phyloP scores from a whole-genome alignment of 2,888 invertebrate species.

The Antheraea assamensis region DNA sequence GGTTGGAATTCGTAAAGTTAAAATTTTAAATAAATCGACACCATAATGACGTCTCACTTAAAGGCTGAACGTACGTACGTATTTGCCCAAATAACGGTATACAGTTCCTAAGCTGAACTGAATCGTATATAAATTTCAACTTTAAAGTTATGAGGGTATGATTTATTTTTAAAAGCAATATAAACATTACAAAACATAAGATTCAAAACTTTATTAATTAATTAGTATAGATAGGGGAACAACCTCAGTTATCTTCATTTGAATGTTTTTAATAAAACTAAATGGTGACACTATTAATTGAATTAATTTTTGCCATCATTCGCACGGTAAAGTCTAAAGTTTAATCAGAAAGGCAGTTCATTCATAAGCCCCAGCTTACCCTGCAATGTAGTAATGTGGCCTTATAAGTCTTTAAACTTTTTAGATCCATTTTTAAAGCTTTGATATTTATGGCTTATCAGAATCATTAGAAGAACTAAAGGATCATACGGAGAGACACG shows the following conservation, averaged over 20 bases:
- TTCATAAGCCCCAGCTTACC: slow-evolving; percentile 12
- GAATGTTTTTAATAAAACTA: background rate
- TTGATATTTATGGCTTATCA: too few species aligned
- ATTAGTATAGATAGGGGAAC: slow-evolving; percentile 19
- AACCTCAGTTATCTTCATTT: background rate
- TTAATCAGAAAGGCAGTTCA: slow-evolving; percentile 24
- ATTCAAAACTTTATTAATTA: background rate
- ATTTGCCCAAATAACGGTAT: slow-evolving; percentile 46
- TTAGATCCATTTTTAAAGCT: too few species aligned
- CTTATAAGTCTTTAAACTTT: too few species aligned
- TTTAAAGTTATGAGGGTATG: background rate
- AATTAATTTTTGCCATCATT: background rate
- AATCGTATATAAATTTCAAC: slow-evolving; percentile 9
- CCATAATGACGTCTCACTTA: slow-evolving; percentile 49
- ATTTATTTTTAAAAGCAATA: background rate
- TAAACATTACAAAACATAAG: background rate
- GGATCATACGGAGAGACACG: too few species aligned
- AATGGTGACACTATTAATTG: background rate
- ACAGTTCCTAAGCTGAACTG: slow-evolving; percentile 36
- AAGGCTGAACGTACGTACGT: slow-evolving; percentile 46
- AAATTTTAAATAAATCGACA: slow-evolving; percentile 47
- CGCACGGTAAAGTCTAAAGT: background rate
- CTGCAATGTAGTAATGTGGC: too few species aligned
- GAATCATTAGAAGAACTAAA: too few species aligned
- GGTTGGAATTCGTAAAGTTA: slow-evolving; percentile 43